Conservation (phyloP, 2,888 invertebrate genomes). For the Agrochola macilenta region DNA sequence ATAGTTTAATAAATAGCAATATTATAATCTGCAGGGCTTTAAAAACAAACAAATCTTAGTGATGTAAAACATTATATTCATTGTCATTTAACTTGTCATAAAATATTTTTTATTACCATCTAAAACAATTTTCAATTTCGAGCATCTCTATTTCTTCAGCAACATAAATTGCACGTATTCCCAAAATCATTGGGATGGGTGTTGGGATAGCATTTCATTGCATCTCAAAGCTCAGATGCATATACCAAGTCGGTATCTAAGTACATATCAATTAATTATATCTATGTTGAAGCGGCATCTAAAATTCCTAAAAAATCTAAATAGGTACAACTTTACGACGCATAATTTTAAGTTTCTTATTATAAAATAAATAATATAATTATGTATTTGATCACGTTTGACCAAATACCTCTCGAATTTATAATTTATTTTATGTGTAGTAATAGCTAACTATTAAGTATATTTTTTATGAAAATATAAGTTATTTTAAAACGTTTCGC, state of each 20-base stretch:
- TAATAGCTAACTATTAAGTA: slow-evolving; percentile 30
- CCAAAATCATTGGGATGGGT: slow-evolving; percentile 4
- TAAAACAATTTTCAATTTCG: slow-evolving; percentile 4
- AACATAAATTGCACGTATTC: neutral
- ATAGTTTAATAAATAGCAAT: slow-evolving; percentile 20
- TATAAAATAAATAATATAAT: slow-evolving; percentile 22
- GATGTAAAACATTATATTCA: slow-evolving; percentile 24
- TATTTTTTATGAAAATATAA: slow-evolving; percentile 32
- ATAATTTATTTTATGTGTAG: slow-evolving; percentile 56
- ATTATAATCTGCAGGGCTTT: slow-evolving; percentile 4
- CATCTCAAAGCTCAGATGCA: neutral
- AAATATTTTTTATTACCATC: neutral
- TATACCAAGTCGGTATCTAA: neutral
- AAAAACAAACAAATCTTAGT: slow-evolving; percentile 8
- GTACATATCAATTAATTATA: neutral
- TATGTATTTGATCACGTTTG: slow-evolving; percentile 39
- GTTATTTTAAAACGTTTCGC: slow-evolving; percentile 38
- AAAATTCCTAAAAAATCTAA: slow-evolving; percentile 17
- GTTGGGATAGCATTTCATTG: neutral
- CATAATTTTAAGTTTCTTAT: slow-evolving; percentile 10
- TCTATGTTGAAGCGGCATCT: neutral
- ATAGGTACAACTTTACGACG: neutral
- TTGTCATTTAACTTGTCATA: slow-evolving; percentile 13
- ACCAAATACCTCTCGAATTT: slow-evolving; percentile 59
- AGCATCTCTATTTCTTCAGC: neutral